phyloP scores from a whole-genome alignment of 2,888 invertebrate genomes.

The Girardia tigrina region DNA sequence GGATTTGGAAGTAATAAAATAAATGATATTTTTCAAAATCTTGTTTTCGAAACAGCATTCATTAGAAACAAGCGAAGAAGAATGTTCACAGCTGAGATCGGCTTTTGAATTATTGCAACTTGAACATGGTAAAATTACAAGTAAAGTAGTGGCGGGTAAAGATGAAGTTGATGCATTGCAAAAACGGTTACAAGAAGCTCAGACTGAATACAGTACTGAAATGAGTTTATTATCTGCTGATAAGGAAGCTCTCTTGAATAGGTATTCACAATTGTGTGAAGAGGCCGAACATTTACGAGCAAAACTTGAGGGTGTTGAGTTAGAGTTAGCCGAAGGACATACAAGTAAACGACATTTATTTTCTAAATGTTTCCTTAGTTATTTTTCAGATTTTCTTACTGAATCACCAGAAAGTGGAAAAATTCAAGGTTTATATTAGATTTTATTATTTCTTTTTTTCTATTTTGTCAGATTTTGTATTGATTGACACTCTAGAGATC shows the following conservation, averaged over 20 bases:
- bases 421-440: too few species aligned
- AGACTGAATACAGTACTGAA: conserved; percentile 12
- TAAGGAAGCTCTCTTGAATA: neutral
- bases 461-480: too few species aligned
- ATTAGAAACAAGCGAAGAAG: neutral
- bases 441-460: too few species aligned
- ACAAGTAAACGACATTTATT: too few species aligned
- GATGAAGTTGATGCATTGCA: conserved; percentile 1
- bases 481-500: too few species aligned
- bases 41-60: neutral
- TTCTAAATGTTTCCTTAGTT: too few species aligned
- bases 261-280: neutral
- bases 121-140: conserved; percentile 9
- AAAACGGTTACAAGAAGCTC: conserved; percentile 18
- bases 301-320: neutral
- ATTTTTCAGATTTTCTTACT: too few species aligned
- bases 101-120: neutral
- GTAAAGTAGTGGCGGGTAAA: conserved; percentile 8
- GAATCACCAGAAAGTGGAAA: too few species aligned
- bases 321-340: neutral
- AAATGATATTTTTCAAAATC: neutral
- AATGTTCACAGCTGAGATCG: conserved; percentile 14
- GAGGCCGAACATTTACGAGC: neutral
- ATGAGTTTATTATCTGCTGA: neutral
- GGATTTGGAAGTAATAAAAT: neutral